Evolutionary conservation across 2,113 vertebrate species (phyloP).

Genomic region (Anoura caudifer): DNA sequence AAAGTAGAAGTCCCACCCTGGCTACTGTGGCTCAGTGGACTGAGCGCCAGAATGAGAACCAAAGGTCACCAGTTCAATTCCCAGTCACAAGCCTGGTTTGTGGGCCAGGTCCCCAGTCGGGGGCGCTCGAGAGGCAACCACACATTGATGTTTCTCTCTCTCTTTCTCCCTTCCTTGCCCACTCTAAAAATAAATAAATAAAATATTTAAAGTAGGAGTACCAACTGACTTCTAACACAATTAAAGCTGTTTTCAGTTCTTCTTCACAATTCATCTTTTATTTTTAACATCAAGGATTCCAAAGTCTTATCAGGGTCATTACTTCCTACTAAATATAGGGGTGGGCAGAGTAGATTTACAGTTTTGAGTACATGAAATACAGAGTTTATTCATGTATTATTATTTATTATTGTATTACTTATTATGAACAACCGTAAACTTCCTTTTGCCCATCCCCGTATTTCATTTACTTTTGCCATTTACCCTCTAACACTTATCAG

Average conservation of each 20-base stretch:
- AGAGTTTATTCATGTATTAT: not conserved
- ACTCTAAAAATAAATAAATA: too few relatives aligned
- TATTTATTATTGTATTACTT: not conserved
- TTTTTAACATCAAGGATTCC: constrained; percentile 5
- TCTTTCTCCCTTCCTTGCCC: too few relatives aligned
- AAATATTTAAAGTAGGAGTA: not conserved
- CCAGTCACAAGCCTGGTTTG: too few relatives aligned
- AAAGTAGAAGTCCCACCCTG: not conserved
- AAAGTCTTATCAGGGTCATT: not conserved
- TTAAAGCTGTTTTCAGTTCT: not conserved
- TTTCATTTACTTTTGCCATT: not conserved
- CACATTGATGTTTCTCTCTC: too few relatives aligned
- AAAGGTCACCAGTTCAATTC: too few relatives aligned
- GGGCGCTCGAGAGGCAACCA: too few relatives aligned
- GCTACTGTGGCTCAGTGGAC: too few relatives aligned
- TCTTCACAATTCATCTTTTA: constrained; percentile 30
- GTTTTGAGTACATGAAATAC: not conserved
- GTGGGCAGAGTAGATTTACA: not conserved
- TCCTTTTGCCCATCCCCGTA: not conserved
- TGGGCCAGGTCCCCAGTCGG: too few relatives aligned
- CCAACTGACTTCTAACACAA: not conserved
- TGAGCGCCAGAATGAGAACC: too few relatives aligned
- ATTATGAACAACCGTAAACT: not conserved
- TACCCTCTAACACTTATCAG: not conserved
- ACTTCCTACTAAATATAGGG: not conserved